Evolutionary conservation across 2,797 vertebrate species (phyloP).

Genomic region (Trachurus trachurus): DNA sequence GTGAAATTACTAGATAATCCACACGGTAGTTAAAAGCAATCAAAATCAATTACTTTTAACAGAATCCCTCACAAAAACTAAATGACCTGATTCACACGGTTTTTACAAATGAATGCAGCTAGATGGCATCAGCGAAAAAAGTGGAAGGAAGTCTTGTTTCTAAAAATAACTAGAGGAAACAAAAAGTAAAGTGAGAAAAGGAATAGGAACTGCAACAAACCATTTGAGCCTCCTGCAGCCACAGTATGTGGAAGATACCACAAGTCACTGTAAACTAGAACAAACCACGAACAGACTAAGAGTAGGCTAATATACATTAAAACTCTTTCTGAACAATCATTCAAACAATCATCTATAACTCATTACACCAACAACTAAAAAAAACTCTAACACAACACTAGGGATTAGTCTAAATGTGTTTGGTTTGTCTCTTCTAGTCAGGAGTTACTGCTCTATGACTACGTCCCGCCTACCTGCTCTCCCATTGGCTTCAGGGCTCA

Average conservation of each 20-base stretch:
- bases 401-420: constrained; percentile 3
- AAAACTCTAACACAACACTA: constrained; percentile 7
- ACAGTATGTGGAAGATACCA: constrained; percentile 14
- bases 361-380: constrained; percentile 19
- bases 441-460: constrained; percentile 37
- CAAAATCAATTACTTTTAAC: not conserved
- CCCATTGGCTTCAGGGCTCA: constrained; percentile 84
- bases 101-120: constrained; percentile 33
- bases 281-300: constrained; percentile 15
- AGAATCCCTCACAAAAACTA: not conserved
- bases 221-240: constrained; percentile 13
- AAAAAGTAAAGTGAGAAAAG: constrained; percentile 18
- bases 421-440: constrained; percentile 17
- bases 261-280: constrained; percentile 17
- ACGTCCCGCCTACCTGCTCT: constrained; percentile 84
- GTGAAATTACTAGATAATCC: not conserved
- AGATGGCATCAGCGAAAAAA: not conserved
- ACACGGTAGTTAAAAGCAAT: not conserved
- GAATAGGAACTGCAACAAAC: constrained; percentile 25
- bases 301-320: constrained; percentile 44
- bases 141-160: constrained; percentile 38
- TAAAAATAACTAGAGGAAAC: constrained; percentile 56
- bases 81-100: not conserved
- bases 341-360: constrained; percentile 11
- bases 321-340: constrained; percentile 19